Conservation (phyloP, 1,140 invertebrate species). For the Sinonovacula constricta region DNA sequence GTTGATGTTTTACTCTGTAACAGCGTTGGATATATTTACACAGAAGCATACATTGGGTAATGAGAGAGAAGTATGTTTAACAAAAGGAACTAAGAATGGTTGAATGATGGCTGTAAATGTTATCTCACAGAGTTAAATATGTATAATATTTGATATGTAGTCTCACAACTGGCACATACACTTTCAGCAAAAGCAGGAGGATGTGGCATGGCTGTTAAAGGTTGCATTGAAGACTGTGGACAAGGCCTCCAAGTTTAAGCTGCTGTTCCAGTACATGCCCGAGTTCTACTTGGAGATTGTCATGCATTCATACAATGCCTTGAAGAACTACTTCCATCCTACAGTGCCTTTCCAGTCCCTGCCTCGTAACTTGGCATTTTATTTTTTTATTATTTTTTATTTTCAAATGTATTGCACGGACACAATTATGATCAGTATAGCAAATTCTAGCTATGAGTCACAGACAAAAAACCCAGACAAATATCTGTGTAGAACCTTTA, state of each 20-base stretch:
- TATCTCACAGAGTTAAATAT: too few species aligned
- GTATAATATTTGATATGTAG: not conserved
- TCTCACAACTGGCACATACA: not conserved
- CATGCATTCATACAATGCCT: constrained; percentile 83
- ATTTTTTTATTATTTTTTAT: too few species aligned
- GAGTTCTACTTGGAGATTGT: constrained; percentile 89
- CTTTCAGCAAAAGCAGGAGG: constrained; percentile 81
- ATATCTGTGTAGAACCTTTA: too few species aligned
- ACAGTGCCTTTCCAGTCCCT: constrained; percentile 82
- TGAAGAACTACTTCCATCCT: constrained; percentile 84
- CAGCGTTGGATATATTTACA: too few species aligned
- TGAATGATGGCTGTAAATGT: not conserved
- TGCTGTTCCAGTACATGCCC: constrained; percentile 88
- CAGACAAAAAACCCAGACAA: too few species aligned
- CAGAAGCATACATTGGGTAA: too few species aligned
- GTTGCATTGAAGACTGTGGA: constrained; percentile 82
- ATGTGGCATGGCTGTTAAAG: constrained; percentile 83
- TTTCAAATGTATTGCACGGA: too few species aligned
- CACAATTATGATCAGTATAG: too few species aligned
- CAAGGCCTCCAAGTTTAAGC: constrained; percentile 82
- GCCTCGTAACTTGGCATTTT: too few species aligned
- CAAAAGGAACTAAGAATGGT: not conserved
- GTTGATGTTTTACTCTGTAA: too few species aligned
- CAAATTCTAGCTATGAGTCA: too few species aligned
- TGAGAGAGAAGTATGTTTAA: not conserved